These are phyloP conservation scores for Asteroscopus sphinx DNA, from an alignment of 2,888 invertebrate species.

Conservation along the genomic window DNA sequence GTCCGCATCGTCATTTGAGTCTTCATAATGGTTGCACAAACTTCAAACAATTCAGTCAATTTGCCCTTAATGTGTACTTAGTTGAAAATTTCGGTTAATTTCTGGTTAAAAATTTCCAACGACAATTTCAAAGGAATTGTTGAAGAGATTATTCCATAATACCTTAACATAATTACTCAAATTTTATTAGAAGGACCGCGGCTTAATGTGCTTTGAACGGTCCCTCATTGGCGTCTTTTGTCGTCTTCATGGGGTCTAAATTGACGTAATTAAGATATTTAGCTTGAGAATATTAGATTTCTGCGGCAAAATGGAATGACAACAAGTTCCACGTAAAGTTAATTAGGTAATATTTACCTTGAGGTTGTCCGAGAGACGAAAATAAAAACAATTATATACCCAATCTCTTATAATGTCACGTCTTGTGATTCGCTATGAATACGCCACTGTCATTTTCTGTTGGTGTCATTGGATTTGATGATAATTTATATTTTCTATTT, in stretches of 20 bases:
- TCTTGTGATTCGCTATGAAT: too few relatives aligned
- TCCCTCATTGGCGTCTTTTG: constrained; percentile 56
- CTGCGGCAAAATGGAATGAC: constrained; percentile 47
- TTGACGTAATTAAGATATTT: constrained; percentile 61
- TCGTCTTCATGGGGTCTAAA: constrained; percentile 53
- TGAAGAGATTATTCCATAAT: constrained; percentile 52
- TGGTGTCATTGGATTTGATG: too few relatives aligned
- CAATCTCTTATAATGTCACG: too few relatives aligned
- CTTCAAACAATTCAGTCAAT: constrained; percentile 11
- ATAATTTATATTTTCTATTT: too few relatives aligned
- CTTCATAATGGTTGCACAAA: constrained; percentile 2
- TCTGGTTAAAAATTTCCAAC: constrained; percentile 25
- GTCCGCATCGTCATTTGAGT: background rate
- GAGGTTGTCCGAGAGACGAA: background rate
- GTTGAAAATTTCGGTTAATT: constrained; percentile 22
- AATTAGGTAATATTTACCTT: constrained; percentile 37
- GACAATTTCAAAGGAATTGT: constrained; percentile 45
- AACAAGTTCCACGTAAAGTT: constrained; percentile 48
- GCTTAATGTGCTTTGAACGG: constrained; percentile 57
- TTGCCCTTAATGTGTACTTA: constrained; percentile 8
- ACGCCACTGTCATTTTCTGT: too few relatives aligned
- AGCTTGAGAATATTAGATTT: constrained; percentile 53
- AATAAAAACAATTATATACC: background rate
- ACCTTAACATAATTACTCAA: constrained; percentile 56
- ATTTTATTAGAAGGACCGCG: constrained; percentile 54